Conservation (phyloP, 2,888 invertebrate genomes). For the Romanomermis culicivorax region DNA sequence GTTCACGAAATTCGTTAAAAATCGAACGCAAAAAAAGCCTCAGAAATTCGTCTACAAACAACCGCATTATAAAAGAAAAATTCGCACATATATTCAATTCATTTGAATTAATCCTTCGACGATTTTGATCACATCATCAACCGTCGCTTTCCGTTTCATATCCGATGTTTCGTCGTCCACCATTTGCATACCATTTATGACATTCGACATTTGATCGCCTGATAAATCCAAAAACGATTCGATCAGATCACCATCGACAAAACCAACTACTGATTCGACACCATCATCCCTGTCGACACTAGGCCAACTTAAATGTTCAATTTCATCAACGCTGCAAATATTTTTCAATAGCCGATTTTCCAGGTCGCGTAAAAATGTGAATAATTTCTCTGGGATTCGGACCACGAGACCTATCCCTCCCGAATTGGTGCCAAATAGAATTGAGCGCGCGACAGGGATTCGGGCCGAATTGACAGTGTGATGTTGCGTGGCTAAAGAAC, state of each 20-base stretch:
- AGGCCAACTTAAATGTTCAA: slow-evolving; percentile 48
- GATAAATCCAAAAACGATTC: slow-evolving; percentile 82
- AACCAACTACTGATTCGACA: slow-evolving; percentile 68
- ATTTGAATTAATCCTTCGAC: slow-evolving; percentile 90
- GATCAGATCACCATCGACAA: slow-evolving; percentile 90
- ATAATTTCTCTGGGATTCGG: slow-evolving; percentile 66
- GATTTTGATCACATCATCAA: slow-evolving; percentile 82
- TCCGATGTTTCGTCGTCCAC: slow-evolving; percentile 45
- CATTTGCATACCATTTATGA: slow-evolving; percentile 38
- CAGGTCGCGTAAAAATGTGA: slow-evolving; percentile 38
- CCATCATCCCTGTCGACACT: slow-evolving; percentile 56
- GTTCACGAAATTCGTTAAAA: too few relatives aligned
- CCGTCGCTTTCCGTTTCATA: slow-evolving; percentile 61
- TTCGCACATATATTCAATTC: too few relatives aligned
- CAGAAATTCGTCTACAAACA: too few relatives aligned
- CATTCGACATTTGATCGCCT: slow-evolving; percentile 69
- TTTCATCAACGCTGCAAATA: slow-evolving; percentile 83
- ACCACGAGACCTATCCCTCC: slow-evolving; percentile 67
- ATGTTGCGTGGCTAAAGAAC: slow-evolving; percentile 48
- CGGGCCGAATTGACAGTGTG: slow-evolving; percentile 55
- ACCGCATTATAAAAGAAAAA: too few relatives aligned
- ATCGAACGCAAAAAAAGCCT: too few relatives aligned
- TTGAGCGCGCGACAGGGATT: slow-evolving; percentile 52
- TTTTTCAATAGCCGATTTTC: slow-evolving; percentile 58
- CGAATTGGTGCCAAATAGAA: slow-evolving; percentile 52